A percentile compares a stretch with the other conserved stretches of the same genome.
phyloP scores from a whole-genome alignment of 2,113 vertebrate species.

The Donacobius atricapilla region DNA sequence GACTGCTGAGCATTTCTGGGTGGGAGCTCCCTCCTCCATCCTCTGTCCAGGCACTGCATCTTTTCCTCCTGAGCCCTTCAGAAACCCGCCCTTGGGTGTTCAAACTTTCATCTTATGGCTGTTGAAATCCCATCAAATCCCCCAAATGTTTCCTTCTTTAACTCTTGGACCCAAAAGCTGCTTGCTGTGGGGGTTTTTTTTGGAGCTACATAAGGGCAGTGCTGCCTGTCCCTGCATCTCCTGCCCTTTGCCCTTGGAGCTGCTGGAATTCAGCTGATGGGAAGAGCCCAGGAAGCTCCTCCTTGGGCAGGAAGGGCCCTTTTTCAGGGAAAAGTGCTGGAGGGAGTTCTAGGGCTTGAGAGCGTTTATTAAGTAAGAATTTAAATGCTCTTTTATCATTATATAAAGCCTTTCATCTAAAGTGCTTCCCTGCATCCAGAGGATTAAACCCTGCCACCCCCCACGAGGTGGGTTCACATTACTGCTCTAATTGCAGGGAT shows the following conservation, averaged over 20 bases:
- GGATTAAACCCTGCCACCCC: neutral
- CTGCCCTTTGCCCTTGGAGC: neutral
- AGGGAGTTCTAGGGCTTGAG: neutral
- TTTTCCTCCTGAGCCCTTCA: neutral
- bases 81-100: neutral
- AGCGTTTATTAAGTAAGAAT: slow-evolving; percentile 3
- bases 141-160: neutral
- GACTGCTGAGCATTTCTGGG: neutral
- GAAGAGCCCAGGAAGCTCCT: neutral
- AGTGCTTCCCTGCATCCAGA: neutral
- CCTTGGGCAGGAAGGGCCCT: neutral
- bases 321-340: neutral
- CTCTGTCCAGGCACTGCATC: neutral
- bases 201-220: rapidly evolving
- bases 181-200: neutral
- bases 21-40: neutral
- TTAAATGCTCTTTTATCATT: slow-evolving; percentile 14
- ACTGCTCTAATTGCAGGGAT: neutral
- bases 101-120: neutral
- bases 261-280: neutral
- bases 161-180: neutral
- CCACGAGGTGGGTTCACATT: neutral
- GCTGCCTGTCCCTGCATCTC: neutral
- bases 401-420: slow-evolving; percentile 14
- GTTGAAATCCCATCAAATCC: neutral